Conservation (phyloP, 2,888 invertebrate genomes). For the Sarcophaga rosellei region DNA sequence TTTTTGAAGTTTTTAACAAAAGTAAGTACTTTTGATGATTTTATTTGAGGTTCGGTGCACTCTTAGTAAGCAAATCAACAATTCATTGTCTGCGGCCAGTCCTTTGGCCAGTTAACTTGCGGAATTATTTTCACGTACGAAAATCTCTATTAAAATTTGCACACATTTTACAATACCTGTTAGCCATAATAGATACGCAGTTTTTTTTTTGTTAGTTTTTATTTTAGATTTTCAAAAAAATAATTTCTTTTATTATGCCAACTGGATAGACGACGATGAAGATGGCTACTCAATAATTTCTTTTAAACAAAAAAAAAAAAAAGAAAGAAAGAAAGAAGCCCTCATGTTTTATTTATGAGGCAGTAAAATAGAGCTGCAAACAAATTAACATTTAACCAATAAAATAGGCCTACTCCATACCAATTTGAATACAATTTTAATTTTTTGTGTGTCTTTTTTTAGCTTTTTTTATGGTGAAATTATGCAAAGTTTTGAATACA, state of each 20-base stretch:
- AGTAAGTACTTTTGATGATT: too few relatives aligned
- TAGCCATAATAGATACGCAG: not conserved
- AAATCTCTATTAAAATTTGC: too few relatives aligned
- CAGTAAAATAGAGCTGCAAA: conserved; percentile 10
- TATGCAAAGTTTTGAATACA: conserved; percentile 38
- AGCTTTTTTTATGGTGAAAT: conserved; percentile 22
- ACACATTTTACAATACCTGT: too few relatives aligned
- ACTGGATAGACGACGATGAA: not conserved
- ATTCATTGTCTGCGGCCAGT: too few relatives aligned
- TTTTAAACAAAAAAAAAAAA: not conserved
- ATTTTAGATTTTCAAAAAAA: not conserved
- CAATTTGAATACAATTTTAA: not conserved
- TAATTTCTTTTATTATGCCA: not conserved
- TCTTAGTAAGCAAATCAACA: too few relatives aligned
- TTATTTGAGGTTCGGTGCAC: too few relatives aligned
- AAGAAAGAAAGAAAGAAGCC: conserved; percentile 2
- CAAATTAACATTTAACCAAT: conserved; percentile 27
- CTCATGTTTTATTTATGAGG: conserved; percentile 42
- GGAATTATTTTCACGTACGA: too few relatives aligned
- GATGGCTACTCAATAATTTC: not conserved
- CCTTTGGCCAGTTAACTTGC: too few relatives aligned
- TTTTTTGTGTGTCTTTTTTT: conserved; percentile 17
- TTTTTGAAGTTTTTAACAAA: too few relatives aligned
- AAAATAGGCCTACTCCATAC: conserved; percentile 40
- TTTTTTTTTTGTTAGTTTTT: too few relatives aligned